phyloP scores from a whole-genome alignment of 2,888 invertebrate species.

The Sesia bembeciformis region DNA sequence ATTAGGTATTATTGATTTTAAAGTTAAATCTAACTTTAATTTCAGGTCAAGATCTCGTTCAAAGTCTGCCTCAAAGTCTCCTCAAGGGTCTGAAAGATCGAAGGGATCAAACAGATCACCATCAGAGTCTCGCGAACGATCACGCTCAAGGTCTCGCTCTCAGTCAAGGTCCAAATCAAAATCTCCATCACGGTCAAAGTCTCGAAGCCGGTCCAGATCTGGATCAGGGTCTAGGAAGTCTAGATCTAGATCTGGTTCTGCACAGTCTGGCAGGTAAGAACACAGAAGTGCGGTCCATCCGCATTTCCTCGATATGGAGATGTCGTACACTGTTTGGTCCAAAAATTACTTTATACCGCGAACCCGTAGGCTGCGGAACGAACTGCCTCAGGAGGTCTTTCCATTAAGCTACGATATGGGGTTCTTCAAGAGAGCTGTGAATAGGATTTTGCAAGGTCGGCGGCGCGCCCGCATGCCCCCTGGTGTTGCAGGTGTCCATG shows the following conservation, averaged over 20 bases:
- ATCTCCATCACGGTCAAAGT: slow-evolving; percentile 51
- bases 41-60: slow-evolving; percentile 48
- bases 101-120: slow-evolving; percentile 31
- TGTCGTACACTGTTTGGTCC: too few relatives aligned
- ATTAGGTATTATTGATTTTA: too few relatives aligned
- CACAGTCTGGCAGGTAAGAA: slow-evolving; percentile 36
- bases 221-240: slow-evolving; percentile 47
- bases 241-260: slow-evolving; percentile 40
- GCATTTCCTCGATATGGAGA: too few relatives aligned
- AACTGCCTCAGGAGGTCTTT: too few relatives aligned
- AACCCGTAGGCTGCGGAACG: too few relatives aligned
- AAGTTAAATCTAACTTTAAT: neutral
- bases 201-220: slow-evolving; percentile 37
- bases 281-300: too few relatives aligned
- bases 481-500: too few relatives aligned
- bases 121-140: slow-evolving; percentile 22
- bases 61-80: slow-evolving; percentile 58
- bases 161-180: slow-evolving; percentile 36
- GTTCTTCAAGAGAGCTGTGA: too few relatives aligned
- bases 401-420: too few relatives aligned
- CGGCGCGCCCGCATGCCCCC: too few relatives aligned
- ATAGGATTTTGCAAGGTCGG: too few relatives aligned
- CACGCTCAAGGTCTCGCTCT: slow-evolving; percentile 16
- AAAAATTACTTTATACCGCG: too few relatives aligned
- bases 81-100: slow-evolving; percentile 42